Conservation (phyloP, 2,797 vertebrate genomes). For the Percopsis omiscomaycus region DNA sequence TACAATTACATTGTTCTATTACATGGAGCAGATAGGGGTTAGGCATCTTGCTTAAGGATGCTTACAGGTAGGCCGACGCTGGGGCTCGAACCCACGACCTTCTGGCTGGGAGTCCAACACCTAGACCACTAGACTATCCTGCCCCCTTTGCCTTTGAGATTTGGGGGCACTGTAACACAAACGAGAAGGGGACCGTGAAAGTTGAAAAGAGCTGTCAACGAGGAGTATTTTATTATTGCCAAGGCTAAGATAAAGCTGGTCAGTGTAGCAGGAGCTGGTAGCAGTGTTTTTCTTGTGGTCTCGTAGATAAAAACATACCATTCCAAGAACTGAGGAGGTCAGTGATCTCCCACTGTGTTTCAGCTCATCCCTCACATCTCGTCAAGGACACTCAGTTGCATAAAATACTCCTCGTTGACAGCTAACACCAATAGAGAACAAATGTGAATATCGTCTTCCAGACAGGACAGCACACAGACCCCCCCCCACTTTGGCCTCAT, state of each 20-base stretch:
- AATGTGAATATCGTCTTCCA: conserved; percentile 46
- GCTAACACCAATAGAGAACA: conserved; percentile 33
- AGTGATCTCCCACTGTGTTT: conserved; percentile 28
- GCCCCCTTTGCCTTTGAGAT: not conserved
- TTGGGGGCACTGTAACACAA: no score
- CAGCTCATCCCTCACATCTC: conserved; percentile 39
- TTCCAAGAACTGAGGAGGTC: conserved; percentile 25
- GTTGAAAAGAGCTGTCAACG: conserved; percentile 54
- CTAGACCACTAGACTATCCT: no score
- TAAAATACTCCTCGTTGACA: conserved; percentile 53
- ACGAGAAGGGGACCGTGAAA: conserved; percentile 1
- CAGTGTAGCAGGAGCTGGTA: no score
- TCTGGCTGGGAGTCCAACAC: no score
- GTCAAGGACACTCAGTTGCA: conserved; percentile 1
- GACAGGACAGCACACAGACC: conserved; percentile 4
- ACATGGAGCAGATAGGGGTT: no score
- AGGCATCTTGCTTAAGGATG: no score
- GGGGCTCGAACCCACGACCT: no score
- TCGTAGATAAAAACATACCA: not conserved
- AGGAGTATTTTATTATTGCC: conserved; percentile 59
- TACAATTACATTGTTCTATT: not conserved
- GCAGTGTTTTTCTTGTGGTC: not conserved
- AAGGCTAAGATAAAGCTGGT: conserved; percentile 43
- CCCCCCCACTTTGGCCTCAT: conserved; percentile 19
- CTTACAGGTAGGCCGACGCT: no score